Percentiles rank a stretch among this genome's conserved stretches.
Evolutionary conservation across 2,113 vertebrate species (phyloP).

Genomic region (Craseonycteris thonglongyai): DNA sequence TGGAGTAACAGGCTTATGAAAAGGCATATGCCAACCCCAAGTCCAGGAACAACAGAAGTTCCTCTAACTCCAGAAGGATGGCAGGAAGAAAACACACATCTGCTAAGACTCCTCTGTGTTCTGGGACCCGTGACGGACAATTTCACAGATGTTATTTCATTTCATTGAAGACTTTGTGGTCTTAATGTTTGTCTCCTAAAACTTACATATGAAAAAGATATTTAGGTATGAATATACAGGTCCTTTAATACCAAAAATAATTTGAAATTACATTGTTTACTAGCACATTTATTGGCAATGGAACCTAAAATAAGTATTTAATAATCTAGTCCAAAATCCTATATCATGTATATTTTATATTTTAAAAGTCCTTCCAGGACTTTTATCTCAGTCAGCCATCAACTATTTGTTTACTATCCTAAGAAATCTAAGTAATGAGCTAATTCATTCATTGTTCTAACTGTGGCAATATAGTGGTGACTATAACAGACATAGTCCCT

Average conservation of each 20-base stretch:
- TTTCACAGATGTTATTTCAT: not conserved
- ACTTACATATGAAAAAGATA: not conserved
- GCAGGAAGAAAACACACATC: not conserved
- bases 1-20: not conserved
- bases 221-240: not conserved
- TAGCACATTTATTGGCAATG: not conserved
- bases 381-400: not conserved
- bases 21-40: not conserved
- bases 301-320: not conserved
- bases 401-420: not conserved
- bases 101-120: not conserved
- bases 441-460: not conserved
- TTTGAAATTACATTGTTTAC: not conserved
- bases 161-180: not conserved
- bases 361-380: not conserved
- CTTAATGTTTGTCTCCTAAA: not conserved
- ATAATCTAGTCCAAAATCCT: not conserved
- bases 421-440: not conserved
- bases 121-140: not conserved
- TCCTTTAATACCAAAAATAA: not conserved
- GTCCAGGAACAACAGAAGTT: not conserved
- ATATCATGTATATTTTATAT: not conserved
- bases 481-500: not conserved
- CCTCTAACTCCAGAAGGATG: not conserved
- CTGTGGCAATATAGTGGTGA: not conserved